Conservation (phyloP, 2,113 vertebrate genomes). For the Pseudorasbora parva region DNA sequence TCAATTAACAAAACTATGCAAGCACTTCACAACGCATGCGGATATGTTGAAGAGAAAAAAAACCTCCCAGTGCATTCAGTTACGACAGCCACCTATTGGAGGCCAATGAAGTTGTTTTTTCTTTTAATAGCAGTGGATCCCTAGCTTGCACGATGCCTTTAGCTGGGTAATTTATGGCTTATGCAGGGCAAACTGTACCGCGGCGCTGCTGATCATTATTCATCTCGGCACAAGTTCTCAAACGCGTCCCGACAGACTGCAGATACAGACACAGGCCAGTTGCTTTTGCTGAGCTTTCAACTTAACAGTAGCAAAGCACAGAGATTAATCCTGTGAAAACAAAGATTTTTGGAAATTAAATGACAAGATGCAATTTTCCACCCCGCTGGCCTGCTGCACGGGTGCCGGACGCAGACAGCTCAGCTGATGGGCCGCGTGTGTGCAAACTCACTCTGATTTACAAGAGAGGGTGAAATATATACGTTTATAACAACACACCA, state of each 20-base stretch:
- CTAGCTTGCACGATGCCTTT: slow-evolving; percentile 39
- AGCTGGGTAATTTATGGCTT: slow-evolving; percentile 58
- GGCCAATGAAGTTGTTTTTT: slow-evolving; percentile 46
- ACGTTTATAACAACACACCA: slow-evolving; percentile 20
- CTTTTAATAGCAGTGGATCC: slow-evolving; percentile 55
- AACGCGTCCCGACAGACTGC: slow-evolving; percentile 65
- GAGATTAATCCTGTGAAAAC: slow-evolving; percentile 96
- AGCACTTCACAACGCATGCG: slow-evolving; percentile 7
- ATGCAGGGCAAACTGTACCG: slow-evolving; percentile 45
- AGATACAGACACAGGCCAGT: slow-evolving; percentile 70
- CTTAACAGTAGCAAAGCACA: slow-evolving; percentile 91
- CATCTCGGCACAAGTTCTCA: slow-evolving; percentile 62
- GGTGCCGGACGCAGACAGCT: slow-evolving; percentile 82
- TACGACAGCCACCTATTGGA: slow-evolving; percentile 40
- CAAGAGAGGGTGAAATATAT: neutral
- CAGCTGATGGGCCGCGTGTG: slow-evolving; percentile 62
- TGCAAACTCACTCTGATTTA: slow-evolving; percentile 17
- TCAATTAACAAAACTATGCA: slow-evolving; percentile 34
- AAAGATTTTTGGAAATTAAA: slow-evolving; percentile 90
- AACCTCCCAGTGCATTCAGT: neutral
- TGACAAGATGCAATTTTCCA: slow-evolving; percentile 97
- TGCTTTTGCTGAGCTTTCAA: slow-evolving; percentile 92
- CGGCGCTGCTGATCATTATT: slow-evolving; percentile 65
- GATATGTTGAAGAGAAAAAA: slow-evolving; percentile 18
- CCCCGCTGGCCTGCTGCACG: slow-evolving; percentile 86